These are phyloP conservation scores for Malurus alboscapulatus DNA, from an alignment of 2,113 vertebrate species.

Conservation along the genomic window DNA sequence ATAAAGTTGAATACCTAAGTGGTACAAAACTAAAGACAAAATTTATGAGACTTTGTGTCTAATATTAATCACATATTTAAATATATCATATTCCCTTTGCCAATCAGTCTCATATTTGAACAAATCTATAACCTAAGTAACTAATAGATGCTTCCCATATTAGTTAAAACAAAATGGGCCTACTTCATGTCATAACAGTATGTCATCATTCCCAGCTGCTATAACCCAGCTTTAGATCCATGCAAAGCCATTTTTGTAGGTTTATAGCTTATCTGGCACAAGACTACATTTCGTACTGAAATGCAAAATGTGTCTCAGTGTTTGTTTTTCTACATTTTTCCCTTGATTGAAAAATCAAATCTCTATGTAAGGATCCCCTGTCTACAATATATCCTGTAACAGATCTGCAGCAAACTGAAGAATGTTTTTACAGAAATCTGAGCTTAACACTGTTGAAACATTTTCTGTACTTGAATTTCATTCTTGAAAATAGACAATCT, in stretches of 20 bases:
- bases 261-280: constrained; percentile 23
- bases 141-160: neutral
- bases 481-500: constrained; percentile 78
- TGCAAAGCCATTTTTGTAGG: neutral
- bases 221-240: constrained; percentile 8
- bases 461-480: constrained; percentile 73
- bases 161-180: neutral
- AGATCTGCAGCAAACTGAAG: constrained; percentile 57
- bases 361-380: neutral
- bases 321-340: constrained; percentile 24
- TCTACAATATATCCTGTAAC: constrained; percentile 24
- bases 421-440: constrained; percentile 54
- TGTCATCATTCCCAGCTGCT: neutral
- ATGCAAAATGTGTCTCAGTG: constrained; percentile 8
- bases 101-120: neutral
- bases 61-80: neutral
- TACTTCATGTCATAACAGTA: neutral
- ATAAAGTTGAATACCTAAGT: neutral
- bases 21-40: neutral
- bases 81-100: constrained; percentile 1
- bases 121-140: constrained; percentile 22
- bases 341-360: constrained; percentile 33
- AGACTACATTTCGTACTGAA: neutral
- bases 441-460: constrained; percentile 52
- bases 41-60: neutral